Percentiles rank a stretch among this genome's conserved stretches.
Evolutionary conservation across 2,888 invertebrate species (phyloP).

Genomic region (Drosophila vallismaia): DNA sequence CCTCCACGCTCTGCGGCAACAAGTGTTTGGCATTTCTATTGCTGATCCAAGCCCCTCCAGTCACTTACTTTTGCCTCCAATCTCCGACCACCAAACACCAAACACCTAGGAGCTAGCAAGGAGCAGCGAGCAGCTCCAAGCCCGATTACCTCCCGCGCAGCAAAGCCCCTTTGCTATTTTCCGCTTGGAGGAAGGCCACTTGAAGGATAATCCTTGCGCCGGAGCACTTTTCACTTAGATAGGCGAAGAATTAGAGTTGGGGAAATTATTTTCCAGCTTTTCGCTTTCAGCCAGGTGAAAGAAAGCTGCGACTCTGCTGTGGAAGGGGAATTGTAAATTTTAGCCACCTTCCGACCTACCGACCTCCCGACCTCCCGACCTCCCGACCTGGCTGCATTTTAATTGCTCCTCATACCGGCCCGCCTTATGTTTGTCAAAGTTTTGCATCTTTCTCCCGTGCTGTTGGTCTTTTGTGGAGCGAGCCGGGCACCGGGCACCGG

Average conservation of each 20-base stretch:
- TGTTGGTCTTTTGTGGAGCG: conserved; percentile 32
- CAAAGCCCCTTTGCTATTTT: conserved; percentile 19
- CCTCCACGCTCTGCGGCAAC: conserved; percentile 22
- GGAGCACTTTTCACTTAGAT: conserved; percentile 41
- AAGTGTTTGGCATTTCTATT: conserved; percentile 34
- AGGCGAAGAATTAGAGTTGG: conserved; percentile 43
- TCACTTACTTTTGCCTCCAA: too few relatives aligned
- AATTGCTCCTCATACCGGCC: conserved; percentile 32
- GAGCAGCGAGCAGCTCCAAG: too few relatives aligned
- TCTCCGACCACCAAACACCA: background rate
- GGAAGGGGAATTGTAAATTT: too few relatives aligned
- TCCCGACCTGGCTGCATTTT: conserved; percentile 38
- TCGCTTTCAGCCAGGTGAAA: conserved; percentile 20
- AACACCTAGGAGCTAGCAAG: background rate
- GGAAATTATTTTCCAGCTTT: conserved; percentile 63
- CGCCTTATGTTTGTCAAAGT: conserved; percentile 26
- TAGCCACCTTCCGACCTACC: too few relatives aligned
- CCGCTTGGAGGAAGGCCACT: conserved; percentile 41
- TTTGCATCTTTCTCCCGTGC: conserved; percentile 35
- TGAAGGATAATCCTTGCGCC: conserved; percentile 37
- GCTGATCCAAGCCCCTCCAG: conserved; percentile 12
- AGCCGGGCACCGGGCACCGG: background rate
- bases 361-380: background rate
- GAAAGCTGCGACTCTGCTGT: background rate
- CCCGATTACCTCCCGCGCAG: too few relatives aligned